Conservation (phyloP, 30 jellyfish, hydroid and myxozoan species). For the Turritopsis dohrnii region DNA sequence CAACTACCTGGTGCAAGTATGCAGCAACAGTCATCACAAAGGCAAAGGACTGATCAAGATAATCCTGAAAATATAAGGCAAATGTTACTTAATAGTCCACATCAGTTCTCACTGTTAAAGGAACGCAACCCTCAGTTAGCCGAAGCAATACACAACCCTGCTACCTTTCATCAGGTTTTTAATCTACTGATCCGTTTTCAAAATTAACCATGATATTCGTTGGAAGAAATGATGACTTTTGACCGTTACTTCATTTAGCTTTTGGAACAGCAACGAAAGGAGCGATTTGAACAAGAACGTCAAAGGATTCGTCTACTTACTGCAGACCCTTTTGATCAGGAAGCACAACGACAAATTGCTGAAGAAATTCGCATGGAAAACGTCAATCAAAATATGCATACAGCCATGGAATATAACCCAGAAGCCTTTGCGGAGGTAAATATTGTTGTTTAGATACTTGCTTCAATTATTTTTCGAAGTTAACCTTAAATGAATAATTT, state of each 20-base stretch:
- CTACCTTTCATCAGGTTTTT: conserved; percentile 17
- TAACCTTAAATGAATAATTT: not conserved
- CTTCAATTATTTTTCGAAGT: not conserved
- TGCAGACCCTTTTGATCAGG: conserved; percentile 94
- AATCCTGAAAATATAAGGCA: conserved; percentile 85
- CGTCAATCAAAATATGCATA: conserved; percentile 90
- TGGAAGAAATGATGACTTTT: not conserved
- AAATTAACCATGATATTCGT: not conserved
- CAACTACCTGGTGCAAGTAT: conserved; percentile 54
- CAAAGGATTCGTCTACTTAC: conserved; percentile 78
- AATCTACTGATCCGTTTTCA: no score
- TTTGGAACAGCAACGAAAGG: conserved; percentile 73
- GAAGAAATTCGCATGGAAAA: conserved; percentile 98
- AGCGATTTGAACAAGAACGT: conserved; percentile 67
- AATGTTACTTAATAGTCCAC: conserved; percentile 74
- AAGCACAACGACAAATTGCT: conserved; percentile 77
- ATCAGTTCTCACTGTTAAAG: conserved; percentile 74
- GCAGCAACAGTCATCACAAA: conserved; percentile 35
- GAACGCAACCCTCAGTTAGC: conserved; percentile 98
- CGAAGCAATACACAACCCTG: conserved; percentile 52
- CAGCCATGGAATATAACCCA: conserved; percentile 97
- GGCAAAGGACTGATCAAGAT: conserved; percentile 39
- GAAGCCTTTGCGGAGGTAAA: conserved; percentile 83
- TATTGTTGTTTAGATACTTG: not conserved
- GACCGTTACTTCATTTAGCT: conserved; percentile 20